Conservation (phyloP, 2,113 vertebrate species). For the Mola mola region DNA sequence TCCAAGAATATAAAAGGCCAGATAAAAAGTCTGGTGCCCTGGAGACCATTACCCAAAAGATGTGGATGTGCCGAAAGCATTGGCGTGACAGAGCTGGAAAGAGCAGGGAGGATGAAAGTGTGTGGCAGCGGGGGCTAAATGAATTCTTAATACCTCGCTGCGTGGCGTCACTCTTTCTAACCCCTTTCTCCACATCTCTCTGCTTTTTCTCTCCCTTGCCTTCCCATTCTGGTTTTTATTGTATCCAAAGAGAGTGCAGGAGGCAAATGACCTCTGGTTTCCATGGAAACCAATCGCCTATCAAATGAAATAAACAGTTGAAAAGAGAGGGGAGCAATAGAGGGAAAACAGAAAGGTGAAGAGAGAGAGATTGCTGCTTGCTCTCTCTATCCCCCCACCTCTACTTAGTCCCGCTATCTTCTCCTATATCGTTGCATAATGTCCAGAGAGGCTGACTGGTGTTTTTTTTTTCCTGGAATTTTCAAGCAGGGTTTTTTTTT, state of each 20-base stretch:
- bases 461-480: conserved; percentile 37
- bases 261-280: conserved; percentile 58
- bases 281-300: conserved; percentile 45
- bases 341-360: too few species aligned
- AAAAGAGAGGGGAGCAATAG: too few species aligned
- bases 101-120: conserved; percentile 41
- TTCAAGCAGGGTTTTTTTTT: conserved; percentile 45
- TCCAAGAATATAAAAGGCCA: conserved; percentile 17
- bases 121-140: conserved; percentile 57
- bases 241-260: conserved; percentile 52
- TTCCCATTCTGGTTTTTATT: conserved; percentile 39
- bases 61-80: conserved; percentile 31
- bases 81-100: conserved; percentile 41
- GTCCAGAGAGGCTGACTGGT: conserved; percentile 10
- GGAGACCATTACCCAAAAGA: conserved; percentile 34
- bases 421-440: not conserved
- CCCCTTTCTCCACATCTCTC: conserved; percentile 25
- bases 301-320: conserved; percentile 46
- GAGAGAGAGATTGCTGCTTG: too few species aligned
- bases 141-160: conserved; percentile 64
- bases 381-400: too few species aligned
- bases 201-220: conserved; percentile 7
- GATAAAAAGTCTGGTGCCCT: conserved; percentile 1
- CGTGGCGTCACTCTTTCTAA: conserved; percentile 41
- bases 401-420: not conserved